Evolutionary conservation across 1,140 invertebrate species (phyloP).

Genomic region (Hestina assimilis): DNA sequence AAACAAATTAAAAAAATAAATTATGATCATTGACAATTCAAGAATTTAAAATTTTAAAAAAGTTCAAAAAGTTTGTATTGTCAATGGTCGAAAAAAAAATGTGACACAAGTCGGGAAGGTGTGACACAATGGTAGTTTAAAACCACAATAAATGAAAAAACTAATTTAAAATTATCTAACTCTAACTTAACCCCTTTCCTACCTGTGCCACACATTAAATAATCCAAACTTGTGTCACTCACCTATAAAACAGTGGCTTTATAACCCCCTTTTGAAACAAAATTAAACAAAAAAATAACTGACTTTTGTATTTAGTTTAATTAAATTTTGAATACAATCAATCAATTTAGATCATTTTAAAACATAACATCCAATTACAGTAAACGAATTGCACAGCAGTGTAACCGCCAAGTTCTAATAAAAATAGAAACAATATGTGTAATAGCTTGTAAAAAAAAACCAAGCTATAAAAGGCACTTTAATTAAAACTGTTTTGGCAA

Average conservation of each 20-base stretch:
- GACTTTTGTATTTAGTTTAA: conserved; percentile 3
- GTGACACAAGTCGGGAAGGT: conserved; percentile 77
- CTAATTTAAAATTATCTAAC: not conserved
- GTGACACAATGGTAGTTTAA: conserved; percentile 52
- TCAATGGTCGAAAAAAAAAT: conserved; percentile 33
- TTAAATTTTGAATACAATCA: too few relatives aligned
- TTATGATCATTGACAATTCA: conserved; percentile 5
- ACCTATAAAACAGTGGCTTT: conserved; percentile 42
- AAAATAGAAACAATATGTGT: not conserved
- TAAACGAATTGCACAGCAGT: not conserved
- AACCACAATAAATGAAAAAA: too few relatives aligned
- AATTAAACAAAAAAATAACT: conserved; percentile 8
- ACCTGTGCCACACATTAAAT: conserved; percentile 68
- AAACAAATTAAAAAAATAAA: not conserved
- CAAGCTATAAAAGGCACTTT: not conserved
- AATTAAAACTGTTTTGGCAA: not conserved
- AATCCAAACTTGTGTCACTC: conserved; percentile 75
- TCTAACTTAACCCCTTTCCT: conserved; percentile 53
- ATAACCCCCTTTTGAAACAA: not conserved
- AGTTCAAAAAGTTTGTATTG: conserved; percentile 15
- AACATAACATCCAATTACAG: not conserved
- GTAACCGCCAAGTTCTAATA: not conserved
- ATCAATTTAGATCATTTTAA: not conserved
- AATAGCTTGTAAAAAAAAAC: not conserved
- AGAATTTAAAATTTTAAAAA: conserved; percentile 3